These are phyloP conservation scores for Perdita meconis DNA, from an alignment of 2,888 invertebrate genomes.

Conservation along the genomic window DNA sequence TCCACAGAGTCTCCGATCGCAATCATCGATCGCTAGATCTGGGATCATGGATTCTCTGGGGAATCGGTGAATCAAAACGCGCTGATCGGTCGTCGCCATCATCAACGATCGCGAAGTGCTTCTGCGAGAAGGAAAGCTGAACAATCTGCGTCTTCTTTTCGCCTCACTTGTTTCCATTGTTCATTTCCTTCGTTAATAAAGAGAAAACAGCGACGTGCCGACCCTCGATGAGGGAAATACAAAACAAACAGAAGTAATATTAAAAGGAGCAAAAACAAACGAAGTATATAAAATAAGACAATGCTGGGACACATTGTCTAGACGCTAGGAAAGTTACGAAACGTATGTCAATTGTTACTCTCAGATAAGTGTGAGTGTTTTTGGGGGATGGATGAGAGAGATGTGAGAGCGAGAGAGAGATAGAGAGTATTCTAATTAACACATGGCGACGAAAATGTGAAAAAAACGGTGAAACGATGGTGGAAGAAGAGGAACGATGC, in stretches of 20 bases:
- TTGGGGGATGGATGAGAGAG: conserved; percentile 57
- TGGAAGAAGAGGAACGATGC: not conserved
- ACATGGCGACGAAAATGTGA: not conserved
- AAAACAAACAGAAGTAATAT: too few species aligned
- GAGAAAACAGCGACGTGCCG: conserved; percentile 27
- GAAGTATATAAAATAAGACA: conserved; percentile 47
- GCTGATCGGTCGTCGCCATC: conserved; percentile 13
- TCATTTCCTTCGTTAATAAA: conserved; percentile 29
- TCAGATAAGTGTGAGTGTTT: conserved; percentile 78
- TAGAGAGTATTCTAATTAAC: conserved; percentile 54
- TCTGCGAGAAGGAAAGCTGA: not conserved
- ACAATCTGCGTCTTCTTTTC: conserved; percentile 12
- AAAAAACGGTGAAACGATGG: not conserved
- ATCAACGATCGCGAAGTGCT: conserved; percentile 7
- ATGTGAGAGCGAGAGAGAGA: conserved; percentile 31
- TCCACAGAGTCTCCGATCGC: not conserved
- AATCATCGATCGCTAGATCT: not conserved
- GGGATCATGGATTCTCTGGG: not conserved
- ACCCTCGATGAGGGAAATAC: too few species aligned
- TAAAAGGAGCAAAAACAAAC: conserved; percentile 13
- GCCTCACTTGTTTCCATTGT: not conserved
- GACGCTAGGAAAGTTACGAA: conserved; percentile 82
- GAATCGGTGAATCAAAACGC: not conserved
- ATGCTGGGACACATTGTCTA: conserved; percentile 68
- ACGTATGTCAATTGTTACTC: conserved; percentile 83